Conservation (phyloP, 1,140 invertebrate species). For the Lepidurus arcticus region DNA sequence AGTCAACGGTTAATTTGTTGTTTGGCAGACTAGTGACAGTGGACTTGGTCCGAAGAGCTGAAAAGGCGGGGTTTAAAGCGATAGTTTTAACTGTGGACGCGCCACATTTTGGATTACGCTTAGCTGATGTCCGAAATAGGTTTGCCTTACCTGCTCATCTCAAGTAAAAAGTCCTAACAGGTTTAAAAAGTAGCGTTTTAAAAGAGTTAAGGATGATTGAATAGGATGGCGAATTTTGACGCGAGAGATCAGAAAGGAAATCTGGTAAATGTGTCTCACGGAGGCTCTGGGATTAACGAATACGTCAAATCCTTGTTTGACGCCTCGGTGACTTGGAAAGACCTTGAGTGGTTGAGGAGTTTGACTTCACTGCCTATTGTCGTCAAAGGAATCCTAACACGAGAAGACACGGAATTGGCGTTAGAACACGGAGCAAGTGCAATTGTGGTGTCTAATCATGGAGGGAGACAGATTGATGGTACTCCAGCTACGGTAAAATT, state of each 20-base stretch:
- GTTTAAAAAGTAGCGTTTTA: not conserved
- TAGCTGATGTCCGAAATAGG: constrained; percentile 74
- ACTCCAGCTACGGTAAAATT: constrained; percentile 43
- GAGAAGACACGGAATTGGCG: constrained; percentile 48
- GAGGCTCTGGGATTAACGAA: constrained; percentile 64
- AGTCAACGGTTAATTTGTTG: not conserved
- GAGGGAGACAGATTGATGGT: constrained; percentile 46
- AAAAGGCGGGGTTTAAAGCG: constrained; percentile 75
- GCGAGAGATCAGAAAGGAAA: constrained; percentile 35
- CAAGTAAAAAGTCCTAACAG: not conserved
- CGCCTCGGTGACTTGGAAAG: constrained; percentile 44
- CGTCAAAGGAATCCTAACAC: constrained; percentile 49
- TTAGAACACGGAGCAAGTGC: constrained; percentile 44
- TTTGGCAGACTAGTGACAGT: constrained; percentile 59
- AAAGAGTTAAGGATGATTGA: not conserved
- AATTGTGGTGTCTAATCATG: constrained; percentile 49
- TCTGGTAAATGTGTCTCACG: constrained; percentile 37
- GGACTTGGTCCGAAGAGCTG: constrained; percentile 68
- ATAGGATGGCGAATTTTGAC: constrained; percentile 46
- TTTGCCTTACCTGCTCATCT: constrained; percentile 64
- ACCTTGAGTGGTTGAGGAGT: constrained; percentile 45
- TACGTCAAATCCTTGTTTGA: constrained; percentile 58
- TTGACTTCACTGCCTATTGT: constrained; percentile 46
- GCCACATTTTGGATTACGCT: constrained; percentile 72
- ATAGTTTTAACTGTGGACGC: constrained; percentile 87